A percentile compares a stretch with the other conserved stretches of the same genome.
phyloP scores from a whole-genome alignment of 2,113 vertebrate genomes.

The Spheniscus mendiculus region DNA sequence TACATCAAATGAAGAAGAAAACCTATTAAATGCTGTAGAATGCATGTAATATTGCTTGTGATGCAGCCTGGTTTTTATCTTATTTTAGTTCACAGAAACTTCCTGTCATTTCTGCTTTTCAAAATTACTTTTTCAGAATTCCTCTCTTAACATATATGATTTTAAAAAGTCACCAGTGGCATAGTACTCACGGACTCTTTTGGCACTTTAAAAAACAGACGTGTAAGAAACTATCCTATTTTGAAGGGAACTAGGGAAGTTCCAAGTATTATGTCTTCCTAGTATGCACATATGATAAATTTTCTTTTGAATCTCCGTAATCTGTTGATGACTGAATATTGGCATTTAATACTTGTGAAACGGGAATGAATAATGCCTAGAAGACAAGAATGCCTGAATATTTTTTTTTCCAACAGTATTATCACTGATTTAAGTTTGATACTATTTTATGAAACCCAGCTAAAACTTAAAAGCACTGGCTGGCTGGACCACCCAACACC shows the following conservation, averaged over 20 bases:
- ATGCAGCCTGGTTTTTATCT: neutral
- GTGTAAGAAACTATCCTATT: accelerated
- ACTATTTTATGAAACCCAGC: neutral
- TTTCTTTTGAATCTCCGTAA: neutral
- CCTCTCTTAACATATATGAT: neutral
- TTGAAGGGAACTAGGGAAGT: neutral
- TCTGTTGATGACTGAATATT: neutral
- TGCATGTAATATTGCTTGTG: neutral
- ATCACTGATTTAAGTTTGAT: neutral
- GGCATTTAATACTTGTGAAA: neutral
- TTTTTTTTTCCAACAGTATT: neutral
- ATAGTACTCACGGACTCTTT: neutral
- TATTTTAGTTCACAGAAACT: neutral
- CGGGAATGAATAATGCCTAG: neutral
- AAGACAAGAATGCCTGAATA: neutral
- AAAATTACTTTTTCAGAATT: neutral
- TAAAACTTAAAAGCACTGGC: neutral
- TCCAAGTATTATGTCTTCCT: neutral
- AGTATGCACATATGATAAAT: neutral
- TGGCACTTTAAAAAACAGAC: neutral
- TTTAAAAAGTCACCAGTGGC: neutral
- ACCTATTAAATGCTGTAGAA: neutral
- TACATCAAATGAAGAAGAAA: neutral
- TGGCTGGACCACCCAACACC: neutral
- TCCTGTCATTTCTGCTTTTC: neutral